Base-by-base conservation (phyloP, 2,888 invertebrate species). In the Pinctada fucata region DNA sequence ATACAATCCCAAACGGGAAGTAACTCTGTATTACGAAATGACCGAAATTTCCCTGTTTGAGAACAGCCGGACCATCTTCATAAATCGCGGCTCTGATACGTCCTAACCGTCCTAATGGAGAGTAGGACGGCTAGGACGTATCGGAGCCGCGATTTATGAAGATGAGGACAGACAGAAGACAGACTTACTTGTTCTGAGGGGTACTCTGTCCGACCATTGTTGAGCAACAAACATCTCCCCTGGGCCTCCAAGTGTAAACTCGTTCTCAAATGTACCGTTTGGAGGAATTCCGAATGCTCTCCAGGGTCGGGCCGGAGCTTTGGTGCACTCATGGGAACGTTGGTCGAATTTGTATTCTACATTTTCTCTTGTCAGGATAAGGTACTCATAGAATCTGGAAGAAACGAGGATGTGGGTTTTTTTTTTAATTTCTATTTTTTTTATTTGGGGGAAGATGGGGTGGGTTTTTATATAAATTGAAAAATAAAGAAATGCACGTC, bases 141-240 rank as follows among this genome's bases (percentile, higher is more conserved):
- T n/a, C n/a, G n/a, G n/a, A n/a, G n/a, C n/a, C n/a, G n/a, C n/a
- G n/a, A n/a, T n/a, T n/a, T n/a, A n/a, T n/a, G n/a, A n/a, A n/a
- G n/a, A n/a, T n/a, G n/a, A 31, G 13, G 10, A 52, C 1, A 69
- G 13, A n/a, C 48, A 45, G 8, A 45, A 8, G 45, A 77, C 84
- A 81, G 47, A 79, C 85, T 82, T 69, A 84, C 84, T 82, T 72
- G 51, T 64, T 50, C 79, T 76, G 45, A 77, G 69, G 2, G 83
- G 82, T 48, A 83, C 80, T 10, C 84, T 78, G 74, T 86, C 86
- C 3, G 85, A 84, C 86, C 86, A 86, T 63, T 86, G 83, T 51
- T 80, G 80, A 4, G 81, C 82, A 31, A 78, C 79, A 48, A 85
- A 76, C 10, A 72, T 69, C 70, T 86, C 86, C 2, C 82, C 84